Conservation (phyloP, 2,797 vertebrate species). For the Coregonus sp. region DNA sequence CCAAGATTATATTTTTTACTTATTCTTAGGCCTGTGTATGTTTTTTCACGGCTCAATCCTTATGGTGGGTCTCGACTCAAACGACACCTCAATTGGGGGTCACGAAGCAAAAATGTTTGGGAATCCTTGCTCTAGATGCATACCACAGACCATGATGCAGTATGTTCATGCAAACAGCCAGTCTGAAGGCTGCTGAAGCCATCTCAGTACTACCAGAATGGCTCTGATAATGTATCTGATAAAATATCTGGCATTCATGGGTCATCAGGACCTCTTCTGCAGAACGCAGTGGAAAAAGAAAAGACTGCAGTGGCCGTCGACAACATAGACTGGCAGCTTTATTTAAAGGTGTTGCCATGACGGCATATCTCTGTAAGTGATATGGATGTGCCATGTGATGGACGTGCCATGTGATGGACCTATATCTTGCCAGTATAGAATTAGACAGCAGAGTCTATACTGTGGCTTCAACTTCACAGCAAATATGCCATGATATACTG, state of each 20-base stretch:
- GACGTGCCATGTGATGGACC: constrained; percentile 20
- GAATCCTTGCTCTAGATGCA: too few species aligned
- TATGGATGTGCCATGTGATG: constrained; percentile 34
- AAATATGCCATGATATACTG: not conserved
- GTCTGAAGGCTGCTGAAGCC: constrained; percentile 46
- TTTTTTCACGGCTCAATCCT: too few species aligned
- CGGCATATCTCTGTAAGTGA: constrained; percentile 39
- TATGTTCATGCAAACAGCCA: constrained; percentile 42
- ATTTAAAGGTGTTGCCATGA: constrained; percentile 65
- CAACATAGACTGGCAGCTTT: constrained; percentile 42
- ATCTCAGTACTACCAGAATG: constrained; percentile 62
- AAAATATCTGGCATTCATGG: constrained; percentile 67
- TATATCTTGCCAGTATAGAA: too few species aligned
- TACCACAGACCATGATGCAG: constrained; percentile 1
- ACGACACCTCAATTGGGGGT: too few species aligned
- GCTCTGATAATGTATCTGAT: constrained; percentile 49
- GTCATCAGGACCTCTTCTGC: constrained; percentile 61
- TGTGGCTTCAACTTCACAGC: not conserved
- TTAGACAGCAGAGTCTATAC: not conserved
- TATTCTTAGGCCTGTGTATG: too few species aligned
- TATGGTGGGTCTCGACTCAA: too few species aligned
- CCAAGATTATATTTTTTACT: too few species aligned
- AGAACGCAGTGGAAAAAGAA: constrained; percentile 55
- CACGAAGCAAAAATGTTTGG: too few species aligned
- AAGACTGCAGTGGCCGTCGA: constrained; percentile 31